These are phyloP conservation scores for Apodemia hepburni DNA, from an alignment of 2,888 invertebrate genomes.

Conservation along the genomic window DNA sequence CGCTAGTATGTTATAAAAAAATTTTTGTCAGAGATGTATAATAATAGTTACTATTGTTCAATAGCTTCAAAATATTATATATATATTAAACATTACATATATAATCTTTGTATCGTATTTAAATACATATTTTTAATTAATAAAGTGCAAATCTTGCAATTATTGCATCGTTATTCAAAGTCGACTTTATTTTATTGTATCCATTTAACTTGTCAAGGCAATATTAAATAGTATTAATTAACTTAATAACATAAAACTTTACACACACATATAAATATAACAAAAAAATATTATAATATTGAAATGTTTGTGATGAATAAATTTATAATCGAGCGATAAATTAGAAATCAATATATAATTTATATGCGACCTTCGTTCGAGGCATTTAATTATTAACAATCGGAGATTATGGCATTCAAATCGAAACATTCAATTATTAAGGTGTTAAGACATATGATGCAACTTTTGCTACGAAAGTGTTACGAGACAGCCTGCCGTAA, in stretches of 20 bases:
- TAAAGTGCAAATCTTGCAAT: neutral
- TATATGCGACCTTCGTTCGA: conserved; percentile 35
- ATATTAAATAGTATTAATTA: conserved; percentile 16
- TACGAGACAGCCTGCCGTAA: too few species aligned
- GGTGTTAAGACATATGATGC: conserved; percentile 17
- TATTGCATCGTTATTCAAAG: neutral
- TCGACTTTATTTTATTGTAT: neutral
- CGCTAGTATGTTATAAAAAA: too few species aligned
- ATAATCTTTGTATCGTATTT: too few species aligned
- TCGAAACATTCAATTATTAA: conserved; percentile 28
- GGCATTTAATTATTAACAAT: conserved; percentile 53
- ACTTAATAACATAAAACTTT: conserved; percentile 18
- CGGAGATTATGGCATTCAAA: conserved; percentile 54
- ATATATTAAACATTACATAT: too few species aligned
- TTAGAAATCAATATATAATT: conserved; percentile 38
- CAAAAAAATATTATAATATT: conserved; percentile 17
- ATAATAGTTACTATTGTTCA: too few species aligned
- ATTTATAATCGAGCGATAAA: conserved; percentile 36
- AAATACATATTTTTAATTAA: too few species aligned
- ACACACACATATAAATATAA: conserved; percentile 13
- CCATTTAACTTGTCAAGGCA: conserved; percentile 15
- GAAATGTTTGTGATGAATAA: conserved; percentile 27
- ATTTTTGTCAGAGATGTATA: too few species aligned
- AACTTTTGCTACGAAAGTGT: too few species aligned
- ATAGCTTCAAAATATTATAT: too few species aligned